These are phyloP conservation scores for Leucoraja ocellata DNA, from an alignment of 2,797 vertebrate species.

Conservation along the genomic window DNA sequence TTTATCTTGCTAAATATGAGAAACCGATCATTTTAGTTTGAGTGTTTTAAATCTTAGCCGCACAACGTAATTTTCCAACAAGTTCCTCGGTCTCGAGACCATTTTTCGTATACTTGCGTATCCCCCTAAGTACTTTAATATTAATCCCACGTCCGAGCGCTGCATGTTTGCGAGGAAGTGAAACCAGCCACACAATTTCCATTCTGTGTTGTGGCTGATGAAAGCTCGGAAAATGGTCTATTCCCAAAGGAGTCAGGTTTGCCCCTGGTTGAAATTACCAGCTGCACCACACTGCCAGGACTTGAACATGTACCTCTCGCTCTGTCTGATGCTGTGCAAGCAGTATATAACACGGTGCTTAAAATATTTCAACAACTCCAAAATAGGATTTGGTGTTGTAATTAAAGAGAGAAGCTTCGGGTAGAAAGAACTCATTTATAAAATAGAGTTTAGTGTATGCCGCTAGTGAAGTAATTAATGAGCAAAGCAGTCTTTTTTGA, in stretches of 20 bases:
- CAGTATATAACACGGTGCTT: constrained; percentile 48
- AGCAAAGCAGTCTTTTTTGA: constrained; percentile 27
- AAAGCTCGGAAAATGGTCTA: constrained; percentile 59
- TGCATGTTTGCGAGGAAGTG: constrained; percentile 42
- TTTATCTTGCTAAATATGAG: neutral
- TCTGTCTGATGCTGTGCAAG: constrained; percentile 73
- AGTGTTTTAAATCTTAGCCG: neutral
- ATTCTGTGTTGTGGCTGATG: constrained; percentile 56
- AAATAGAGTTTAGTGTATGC: constrained; percentile 14
- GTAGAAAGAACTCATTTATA: constrained; percentile 35
- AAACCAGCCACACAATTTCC: constrained; percentile 48
- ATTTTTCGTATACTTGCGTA: neutral
- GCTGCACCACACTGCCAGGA: constrained; percentile 62
- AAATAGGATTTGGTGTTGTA: constrained; percentile 31
- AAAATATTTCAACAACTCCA: constrained; percentile 24
- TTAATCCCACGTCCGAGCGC: neutral
- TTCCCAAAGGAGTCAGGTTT: constrained; percentile 63
- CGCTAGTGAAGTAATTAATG: constrained; percentile 26
- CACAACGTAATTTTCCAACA: neutral
- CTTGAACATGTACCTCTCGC: constrained; percentile 70
- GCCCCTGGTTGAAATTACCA: constrained; percentile 71
- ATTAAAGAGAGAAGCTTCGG: constrained; percentile 14
- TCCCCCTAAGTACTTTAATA: neutral
- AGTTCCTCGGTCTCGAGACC: neutral
- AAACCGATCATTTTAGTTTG: neutral